Conservation (phyloP, 2,797 vertebrate genomes). For the Micromesistius poutassou region DNA sequence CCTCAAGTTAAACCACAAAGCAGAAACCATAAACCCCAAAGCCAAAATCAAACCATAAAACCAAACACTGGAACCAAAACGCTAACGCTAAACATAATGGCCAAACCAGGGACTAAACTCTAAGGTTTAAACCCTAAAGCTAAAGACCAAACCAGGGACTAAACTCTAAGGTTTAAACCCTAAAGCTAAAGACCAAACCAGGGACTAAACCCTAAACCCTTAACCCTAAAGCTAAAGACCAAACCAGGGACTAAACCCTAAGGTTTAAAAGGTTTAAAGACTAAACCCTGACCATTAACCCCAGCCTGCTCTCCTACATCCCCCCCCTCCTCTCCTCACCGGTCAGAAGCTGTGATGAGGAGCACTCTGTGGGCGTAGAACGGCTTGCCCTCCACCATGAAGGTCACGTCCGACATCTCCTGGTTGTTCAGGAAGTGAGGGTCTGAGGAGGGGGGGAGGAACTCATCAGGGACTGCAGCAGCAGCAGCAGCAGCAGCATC, state of each 20-base stretch:
- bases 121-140: too few species aligned
- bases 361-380: slow-evolving; percentile 96
- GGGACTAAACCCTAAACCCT: too few species aligned
- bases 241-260: too few species aligned
- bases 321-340: slow-evolving; percentile 65
- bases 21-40: background rate
- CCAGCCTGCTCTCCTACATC: too few species aligned
- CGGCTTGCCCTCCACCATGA: slow-evolving; percentile 89
- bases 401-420: slow-evolving; percentile 97
- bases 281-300: too few species aligned
- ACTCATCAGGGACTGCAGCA: background rate
- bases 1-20: background rate
- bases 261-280: too few species aligned
- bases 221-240: too few species aligned
- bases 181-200: too few species aligned
- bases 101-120: too few species aligned
- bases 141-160: too few species aligned
- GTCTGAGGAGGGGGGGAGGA: slow-evolving; percentile 66
- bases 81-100: background rate
- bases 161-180: background rate
- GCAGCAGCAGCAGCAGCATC: too few species aligned
- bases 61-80: background rate
- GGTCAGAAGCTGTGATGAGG: slow-evolving; percentile 92
- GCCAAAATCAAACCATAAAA: background rate
- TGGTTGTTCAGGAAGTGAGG: slow-evolving; percentile 96